Evolutionary conservation across 2,113 vertebrate genomes (phyloP), one percentile per base, ranked within the genome.

Genomic region (Progne subis): DNA sequence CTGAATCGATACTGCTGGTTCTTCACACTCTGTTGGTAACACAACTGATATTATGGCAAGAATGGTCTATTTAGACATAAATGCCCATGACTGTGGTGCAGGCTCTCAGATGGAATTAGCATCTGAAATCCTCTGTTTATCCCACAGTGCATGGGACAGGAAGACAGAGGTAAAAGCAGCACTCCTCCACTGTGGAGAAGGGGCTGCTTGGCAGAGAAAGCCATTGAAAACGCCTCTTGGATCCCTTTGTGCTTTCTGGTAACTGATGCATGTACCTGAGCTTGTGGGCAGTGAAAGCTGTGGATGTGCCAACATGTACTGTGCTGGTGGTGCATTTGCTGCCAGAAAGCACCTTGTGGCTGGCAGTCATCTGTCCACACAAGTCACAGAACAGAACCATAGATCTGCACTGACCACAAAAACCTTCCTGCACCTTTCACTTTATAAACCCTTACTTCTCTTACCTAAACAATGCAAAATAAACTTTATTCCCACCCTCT

Each of bases 1-100:
- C 99, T 99, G 98, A 99, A 99, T 88, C 99, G 99, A 94, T 99
- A 99, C 95, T 99, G 99, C 96, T 98, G 99, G 37, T 93, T 99
- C 98, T 99, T 99, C 97, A 98, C 98, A 7, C 91, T 97, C 99
- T 99, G 97, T 15, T 41, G 94, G 87, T 11, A 79, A 93, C 55
- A 95, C 52, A 89, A 82, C 59, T 34, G 37, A 59, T 50, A 46
- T 71, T 68, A 26, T 19, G 4, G 23, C 56, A 83, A 44, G 43
- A 43, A 70, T 28, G 39, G 12, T 63, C 68, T 63, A 6, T 31
- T 63, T 5, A 75, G 69, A 59, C 16, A 76, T 13, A 84, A 76
- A 46, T 3, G 0, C 39, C 17, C 64, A 31, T 14, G 15, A 32
- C 41, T 75, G 67, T 26, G 34, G 20, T 70, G 43, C 47, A 93